These are phyloP conservation scores for Mobula birostris DNA, from an alignment of 2,113 vertebrate genomes.

Conservation along the genomic window DNA sequence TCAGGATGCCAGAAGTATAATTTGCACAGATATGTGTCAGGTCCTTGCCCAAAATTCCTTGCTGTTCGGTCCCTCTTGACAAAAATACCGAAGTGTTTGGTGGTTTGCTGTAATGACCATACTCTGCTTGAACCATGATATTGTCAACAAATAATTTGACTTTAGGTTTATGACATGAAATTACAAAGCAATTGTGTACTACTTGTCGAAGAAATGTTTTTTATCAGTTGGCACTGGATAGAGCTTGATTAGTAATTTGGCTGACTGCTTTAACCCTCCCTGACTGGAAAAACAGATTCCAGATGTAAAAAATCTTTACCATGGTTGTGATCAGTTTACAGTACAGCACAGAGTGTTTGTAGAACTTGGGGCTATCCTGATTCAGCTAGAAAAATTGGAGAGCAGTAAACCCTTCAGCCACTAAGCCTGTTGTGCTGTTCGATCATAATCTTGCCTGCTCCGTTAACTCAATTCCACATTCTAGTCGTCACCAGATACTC, in stretches of 20 bases:
- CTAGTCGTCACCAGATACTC: no score
- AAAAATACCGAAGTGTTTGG: background rate
- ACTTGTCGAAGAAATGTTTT: background rate
- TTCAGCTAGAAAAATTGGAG: background rate
- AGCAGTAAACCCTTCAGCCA: no score
- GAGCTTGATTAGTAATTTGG: background rate
- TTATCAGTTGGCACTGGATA: background rate
- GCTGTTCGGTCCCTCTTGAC: background rate
- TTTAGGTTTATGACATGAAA: background rate
- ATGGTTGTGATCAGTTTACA: background rate
- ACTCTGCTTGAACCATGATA: background rate
- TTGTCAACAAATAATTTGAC: background rate
- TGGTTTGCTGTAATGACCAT: background rate
- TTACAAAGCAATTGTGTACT: background rate
- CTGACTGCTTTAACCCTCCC: background rate
- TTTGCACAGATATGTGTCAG: background rate
- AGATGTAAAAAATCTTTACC: background rate
- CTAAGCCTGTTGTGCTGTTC: no score
- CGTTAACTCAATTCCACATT: no score
- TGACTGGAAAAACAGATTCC: background rate
- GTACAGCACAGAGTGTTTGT: background rate
- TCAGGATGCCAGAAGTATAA: background rate
- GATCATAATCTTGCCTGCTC: no score
- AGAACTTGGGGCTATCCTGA: background rate
- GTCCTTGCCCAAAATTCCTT: background rate